Evolutionary conservation across 1,140 invertebrate genomes (phyloP), one percentile per base, ranked within the genome.

Genomic region (Chironomus tepperi): DNA sequence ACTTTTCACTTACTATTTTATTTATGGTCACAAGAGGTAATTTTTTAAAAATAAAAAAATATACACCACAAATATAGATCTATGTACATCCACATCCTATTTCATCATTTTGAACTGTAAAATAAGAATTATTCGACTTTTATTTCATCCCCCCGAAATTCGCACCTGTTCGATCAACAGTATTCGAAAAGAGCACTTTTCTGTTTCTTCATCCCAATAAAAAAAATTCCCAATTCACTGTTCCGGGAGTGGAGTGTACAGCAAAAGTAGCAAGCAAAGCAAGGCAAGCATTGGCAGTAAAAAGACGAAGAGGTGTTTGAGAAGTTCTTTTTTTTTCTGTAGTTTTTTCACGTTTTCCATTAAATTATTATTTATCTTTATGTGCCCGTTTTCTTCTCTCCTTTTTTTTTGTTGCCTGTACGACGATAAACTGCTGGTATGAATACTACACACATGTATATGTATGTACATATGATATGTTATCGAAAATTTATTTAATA

Each of bases 401-500:
- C 47, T 57, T 3, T n/a, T n/a, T 15, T 57, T 9, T 15, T 47
- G 42, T 10, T 43, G 43, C 10, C 12, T 15, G 47, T 12, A 57
- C 12, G 47, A 57, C 47, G 47, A 57, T 57, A 57, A 57, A 57
- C 12, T 57, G 24, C 24, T 34, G 24, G 24, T 34, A 34, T 34
- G 24, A 34, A 34, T 34, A 34, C 24, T n/a, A 57, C 12, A 57
- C 12, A 15, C 47, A 57, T 57, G 10, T 57, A 57, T 57, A 19
- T 7, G n/a, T 15, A 67, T 67, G 7, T 70, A 57, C 16, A 70
- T 16, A 70, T 70, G 65, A 70, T 70, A 21, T 70, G 65, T 70
- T 70, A 21, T 70, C 16, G 65, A 70, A 70, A 70, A 70, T 70
- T 70, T 70, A 70, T 70, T 70, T 70, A 70, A 70, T 70, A 70